Evolutionary conservation across 2,113 vertebrate species (phyloP).

Genomic region (Muntiacus reevesi): DNA sequence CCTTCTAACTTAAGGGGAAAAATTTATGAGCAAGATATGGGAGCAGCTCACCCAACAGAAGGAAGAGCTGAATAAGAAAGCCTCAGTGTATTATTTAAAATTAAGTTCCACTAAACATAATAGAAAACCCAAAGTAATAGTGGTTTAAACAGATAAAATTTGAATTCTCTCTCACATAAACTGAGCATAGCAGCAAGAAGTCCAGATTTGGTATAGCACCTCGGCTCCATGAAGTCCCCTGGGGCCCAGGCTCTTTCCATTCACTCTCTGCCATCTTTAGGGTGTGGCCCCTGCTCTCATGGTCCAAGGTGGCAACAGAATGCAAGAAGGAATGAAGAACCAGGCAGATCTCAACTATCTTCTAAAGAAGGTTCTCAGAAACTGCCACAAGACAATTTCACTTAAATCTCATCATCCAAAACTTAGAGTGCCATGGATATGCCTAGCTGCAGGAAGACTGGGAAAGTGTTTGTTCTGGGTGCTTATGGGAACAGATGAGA

Average conservation of each 20-base stretch:
- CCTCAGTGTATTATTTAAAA: background rate
- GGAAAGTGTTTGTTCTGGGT: background rate
- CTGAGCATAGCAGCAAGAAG: background rate
- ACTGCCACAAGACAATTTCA: background rate
- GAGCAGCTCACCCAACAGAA: background rate
- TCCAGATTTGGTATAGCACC: background rate
- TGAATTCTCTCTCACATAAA: background rate
- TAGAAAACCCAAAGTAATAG: background rate
- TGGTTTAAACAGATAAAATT: background rate
- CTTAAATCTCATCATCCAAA: background rate
- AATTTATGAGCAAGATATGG: background rate
- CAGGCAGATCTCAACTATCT: background rate
- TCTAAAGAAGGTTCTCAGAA: background rate
- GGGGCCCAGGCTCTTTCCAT: background rate
- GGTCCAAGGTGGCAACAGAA: background rate
- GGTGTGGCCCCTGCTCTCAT: too few species aligned
- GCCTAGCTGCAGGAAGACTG: background rate
- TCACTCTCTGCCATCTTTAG: background rate
- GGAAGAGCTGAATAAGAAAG: background rate
- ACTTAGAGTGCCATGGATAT: background rate
- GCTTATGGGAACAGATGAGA: background rate
- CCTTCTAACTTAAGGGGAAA: background rate
- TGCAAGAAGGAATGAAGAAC: background rate
- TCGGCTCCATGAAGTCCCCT: background rate
- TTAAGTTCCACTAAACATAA: conserved; percentile 33